Conservation (phyloP, 35 echinoderm and acorn worm species). For the Lytechinus variegatus region DNA sequence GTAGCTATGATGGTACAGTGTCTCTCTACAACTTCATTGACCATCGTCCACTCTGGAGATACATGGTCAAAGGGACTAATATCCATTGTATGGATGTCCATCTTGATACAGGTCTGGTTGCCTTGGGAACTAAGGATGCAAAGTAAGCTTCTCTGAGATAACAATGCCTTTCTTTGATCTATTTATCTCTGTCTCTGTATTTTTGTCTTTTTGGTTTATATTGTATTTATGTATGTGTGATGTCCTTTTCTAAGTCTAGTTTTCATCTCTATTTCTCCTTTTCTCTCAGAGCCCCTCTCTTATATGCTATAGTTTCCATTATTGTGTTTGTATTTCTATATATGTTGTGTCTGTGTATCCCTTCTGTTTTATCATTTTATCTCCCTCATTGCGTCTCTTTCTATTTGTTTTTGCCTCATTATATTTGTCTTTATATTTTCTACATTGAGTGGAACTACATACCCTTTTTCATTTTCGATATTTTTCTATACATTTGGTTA, state of each 20-base stretch:
- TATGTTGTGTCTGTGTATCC: no score
- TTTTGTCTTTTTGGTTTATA: no score
- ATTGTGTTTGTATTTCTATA: no score
- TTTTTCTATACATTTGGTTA: no score
- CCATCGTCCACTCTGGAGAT: slow-evolving; percentile 81
- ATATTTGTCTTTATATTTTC: not conserved
- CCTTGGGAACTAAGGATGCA: slow-evolving; percentile 75
- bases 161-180: not conserved
- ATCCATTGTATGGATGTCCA: slow-evolving; percentile 81
- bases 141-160: slow-evolving; percentile 50
- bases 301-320: no score
- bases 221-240: no score
- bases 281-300: no score
- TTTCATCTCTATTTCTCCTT: not conserved
- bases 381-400: not conserved
- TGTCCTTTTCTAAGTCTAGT: no score
- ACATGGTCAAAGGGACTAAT: slow-evolving; percentile 83
- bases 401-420: not conserved
- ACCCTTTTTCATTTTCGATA: no score
- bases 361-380: not conserved
- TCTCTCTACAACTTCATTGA: slow-evolving; percentile 61
- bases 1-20: slow-evolving; percentile 84
- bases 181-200: not conserved
- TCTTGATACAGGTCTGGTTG: slow-evolving; percentile 56
- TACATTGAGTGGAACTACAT: no score